phyloP scores from a whole-genome alignment of 1,140 invertebrate genomes.

The Heliothis virescens region DNA sequence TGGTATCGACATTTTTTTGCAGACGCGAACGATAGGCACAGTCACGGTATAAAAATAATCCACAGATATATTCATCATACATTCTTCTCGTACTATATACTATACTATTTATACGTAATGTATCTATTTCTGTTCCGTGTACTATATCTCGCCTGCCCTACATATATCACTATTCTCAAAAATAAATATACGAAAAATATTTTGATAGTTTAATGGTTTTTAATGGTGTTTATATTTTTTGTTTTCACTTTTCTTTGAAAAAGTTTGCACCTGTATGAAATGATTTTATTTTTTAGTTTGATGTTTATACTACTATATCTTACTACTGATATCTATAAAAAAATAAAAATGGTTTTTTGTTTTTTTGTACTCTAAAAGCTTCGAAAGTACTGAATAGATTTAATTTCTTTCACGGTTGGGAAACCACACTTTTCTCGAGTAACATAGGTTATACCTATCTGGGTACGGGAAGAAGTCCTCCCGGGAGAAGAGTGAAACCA shows the following conservation, averaged over 20 bases:
- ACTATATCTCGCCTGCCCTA: conserved; percentile 5
- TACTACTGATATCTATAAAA: no score
- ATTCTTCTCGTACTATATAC: background rate
- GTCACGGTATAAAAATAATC: background rate
- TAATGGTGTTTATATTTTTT: conserved; percentile 15
- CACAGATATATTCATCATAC: background rate
- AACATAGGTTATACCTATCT: no score
- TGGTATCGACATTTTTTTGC: background rate
- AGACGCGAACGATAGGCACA: background rate
- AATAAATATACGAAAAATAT: conserved; percentile 22
- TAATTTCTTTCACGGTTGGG: no score
- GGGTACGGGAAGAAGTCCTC: no score
- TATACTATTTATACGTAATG: background rate
- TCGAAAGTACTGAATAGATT: no score
- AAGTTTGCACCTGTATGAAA: background rate
- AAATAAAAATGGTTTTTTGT: no score
- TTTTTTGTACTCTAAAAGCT: no score
- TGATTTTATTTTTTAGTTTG: background rate
- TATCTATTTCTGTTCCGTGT: conserved; percentile 6
- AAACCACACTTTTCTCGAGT: no score
- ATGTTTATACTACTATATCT: no score
- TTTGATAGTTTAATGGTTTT: conserved; percentile 21
- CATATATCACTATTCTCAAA: conserved; percentile 4
- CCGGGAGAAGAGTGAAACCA: no score
- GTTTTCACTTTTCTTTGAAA: background rate